Conservation (phyloP, 30 jellyfish, hydroid and myxozoan species). For the Chironex yamaguchii region DNA sequence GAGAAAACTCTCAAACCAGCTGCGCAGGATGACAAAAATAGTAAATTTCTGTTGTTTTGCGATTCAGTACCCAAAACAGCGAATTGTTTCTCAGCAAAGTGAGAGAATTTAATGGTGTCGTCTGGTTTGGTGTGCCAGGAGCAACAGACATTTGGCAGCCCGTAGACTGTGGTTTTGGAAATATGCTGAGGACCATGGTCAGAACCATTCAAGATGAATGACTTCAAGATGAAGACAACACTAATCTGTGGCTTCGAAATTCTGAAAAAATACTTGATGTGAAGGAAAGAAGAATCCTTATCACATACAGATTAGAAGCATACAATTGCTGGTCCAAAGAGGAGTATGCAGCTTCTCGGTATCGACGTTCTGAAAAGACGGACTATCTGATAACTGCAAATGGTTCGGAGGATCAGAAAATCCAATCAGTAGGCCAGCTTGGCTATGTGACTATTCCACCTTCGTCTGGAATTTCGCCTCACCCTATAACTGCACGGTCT, state of each 20-base stretch:
- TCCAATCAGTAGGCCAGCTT: too few species aligned
- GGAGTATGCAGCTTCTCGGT: too few species aligned
- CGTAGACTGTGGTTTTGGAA: neutral
- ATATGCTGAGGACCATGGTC: neutral
- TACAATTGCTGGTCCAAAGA: too few species aligned
- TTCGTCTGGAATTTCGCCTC: too few species aligned
- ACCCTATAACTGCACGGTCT: too few species aligned
- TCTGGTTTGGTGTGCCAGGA: neutral
- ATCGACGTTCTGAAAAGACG: too few species aligned
- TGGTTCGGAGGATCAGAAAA: too few species aligned
- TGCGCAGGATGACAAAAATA: slow-evolving; percentile 1
- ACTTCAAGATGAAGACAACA: neutral
- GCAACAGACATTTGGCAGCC: neutral
- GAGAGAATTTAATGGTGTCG: neutral
- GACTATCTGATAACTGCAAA: too few species aligned
- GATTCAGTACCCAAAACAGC: too few species aligned
- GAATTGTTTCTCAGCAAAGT: neutral
- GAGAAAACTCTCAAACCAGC: slow-evolving; percentile 40
- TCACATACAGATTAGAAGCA: too few species aligned
- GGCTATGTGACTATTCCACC: too few species aligned
- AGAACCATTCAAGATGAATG: neutral
- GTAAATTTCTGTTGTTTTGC: slow-evolving; percentile 47
- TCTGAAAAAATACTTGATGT: neutral
- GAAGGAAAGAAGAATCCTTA: too few species aligned
- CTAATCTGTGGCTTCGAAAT: neutral